Evolutionary conservation across 2,113 vertebrate species (phyloP), one percentile per base, ranked within the genome.

Genomic region (Aegithalos caudatus): DNA sequence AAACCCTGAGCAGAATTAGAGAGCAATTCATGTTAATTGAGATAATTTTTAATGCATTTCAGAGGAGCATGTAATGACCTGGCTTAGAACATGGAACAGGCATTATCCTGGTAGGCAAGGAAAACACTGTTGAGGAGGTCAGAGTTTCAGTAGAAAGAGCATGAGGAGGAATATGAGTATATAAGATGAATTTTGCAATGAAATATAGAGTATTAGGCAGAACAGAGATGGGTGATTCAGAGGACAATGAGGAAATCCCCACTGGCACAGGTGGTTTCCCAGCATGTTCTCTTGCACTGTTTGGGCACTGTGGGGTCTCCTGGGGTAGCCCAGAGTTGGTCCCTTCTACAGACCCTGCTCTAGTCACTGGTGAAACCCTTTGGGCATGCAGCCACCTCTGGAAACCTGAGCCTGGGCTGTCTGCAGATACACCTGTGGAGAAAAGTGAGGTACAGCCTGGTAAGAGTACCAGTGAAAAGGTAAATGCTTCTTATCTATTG

Each of bases 251-350:
- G 62, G 28, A 56, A 22, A 54, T 14, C 3, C 17, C 37, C 47
- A 47, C 4, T 1, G 1, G 14, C 45, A 50, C 14, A 58, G 3
- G 4, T 35, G 15, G 27, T 44, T 84, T 84, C 37, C 25, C 56
- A 70, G 19, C 9, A 69, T 0, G 0, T 11, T 61, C 11, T 73
- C 44, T 72, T 2, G 1, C 0, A 2, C 6, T 51, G 2, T 58
- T 61, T 66, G n/a, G 14, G 20, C 62, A 56, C 6, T 1, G 3
- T 33, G 47, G 28, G 12, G 28, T 84, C n/a, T 61, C 9, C 13
- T 40, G 22, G 31, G 12, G 17, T 40, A 61, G 11, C 10, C 3
- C 3, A 53, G 50, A 58, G 21, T 1, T 58, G 38, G 33, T 42
- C 14, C 24, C 10, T 58, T 64, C 21, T 33, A 44, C 44, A 60